Base-by-base conservation (phyloP, 2,888 invertebrate species). In the Cyaniris semiargus region DNA sequence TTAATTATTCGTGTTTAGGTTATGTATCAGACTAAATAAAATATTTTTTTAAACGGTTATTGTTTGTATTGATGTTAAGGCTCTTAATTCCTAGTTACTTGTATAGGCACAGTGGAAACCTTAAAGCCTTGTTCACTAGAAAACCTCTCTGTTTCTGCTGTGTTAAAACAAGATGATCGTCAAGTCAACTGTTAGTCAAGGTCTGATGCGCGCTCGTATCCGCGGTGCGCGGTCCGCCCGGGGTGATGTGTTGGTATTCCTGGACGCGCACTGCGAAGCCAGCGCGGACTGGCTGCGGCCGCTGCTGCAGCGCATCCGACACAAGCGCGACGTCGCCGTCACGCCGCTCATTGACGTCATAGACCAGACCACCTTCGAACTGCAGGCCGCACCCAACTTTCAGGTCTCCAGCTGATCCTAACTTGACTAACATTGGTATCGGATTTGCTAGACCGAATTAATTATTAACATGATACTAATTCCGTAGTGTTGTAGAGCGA, bases 341-440 rank as follows among this genome's bases (percentile, higher is more conserved):
- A 98, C 98, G 80, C 99, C 99, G 7, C 97, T 98, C 80, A 99
- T 99, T 79, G 99, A 99, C 92, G 97, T 98, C 66, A 97, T 99
- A 80, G 97, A 97, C 87, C 89, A 97, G 84, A 95, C 96, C 82
- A 96, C 95, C 15, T 95, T 98, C 86, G 95, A 95, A 77, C 79
- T 91, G 1, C 85, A 90, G 10, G 86, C 86, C 0, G 83, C 90
- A 0, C 85, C 88, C 2, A 80, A 84, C 13, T 92, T 90, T 76
- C 93, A 94, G 93, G 93, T 90, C 58, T 31, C 27, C 23, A 21
- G 70, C 75, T 15, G 77, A 15, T 18, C 58, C 70, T 76, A 77
- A 53, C 27, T 75, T 21, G 18, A 75, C 58, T 60, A 71, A 75
- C 31, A 66, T 21, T n/a, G 66, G 34, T 34, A 21, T 38, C n/a